phyloP scores from a whole-genome alignment of 2,888 invertebrate genomes.

The Serrognathus titanus region DNA sequence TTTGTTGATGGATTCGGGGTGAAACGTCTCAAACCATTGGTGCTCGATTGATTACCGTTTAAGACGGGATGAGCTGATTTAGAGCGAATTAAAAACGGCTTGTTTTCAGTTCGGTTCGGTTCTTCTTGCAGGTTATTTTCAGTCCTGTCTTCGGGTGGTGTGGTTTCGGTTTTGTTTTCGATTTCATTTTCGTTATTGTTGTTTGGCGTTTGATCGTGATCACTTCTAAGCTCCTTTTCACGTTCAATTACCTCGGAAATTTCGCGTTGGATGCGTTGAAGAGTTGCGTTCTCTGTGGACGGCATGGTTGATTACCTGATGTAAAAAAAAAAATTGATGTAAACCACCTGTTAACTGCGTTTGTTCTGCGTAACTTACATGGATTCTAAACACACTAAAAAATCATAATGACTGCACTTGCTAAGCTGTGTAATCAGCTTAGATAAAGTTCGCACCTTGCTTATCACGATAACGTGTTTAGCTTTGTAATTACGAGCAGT shows the following conservation, averaged over 20 bases:
- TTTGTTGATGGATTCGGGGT: slow-evolving; percentile 56
- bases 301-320: slow-evolving; percentile 20
- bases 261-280: slow-evolving; percentile 83
- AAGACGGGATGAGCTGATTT: neutral
- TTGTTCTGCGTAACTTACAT: slow-evolving; percentile 2
- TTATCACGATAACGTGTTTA: neutral
- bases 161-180: slow-evolving; percentile 10
- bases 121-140: slow-evolving; percentile 6
- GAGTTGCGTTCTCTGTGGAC: slow-evolving; percentile 58
- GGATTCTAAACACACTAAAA: neutral
- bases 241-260: slow-evolving; percentile 81
- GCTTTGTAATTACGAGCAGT: neutral
- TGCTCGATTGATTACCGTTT: slow-evolving; percentile 1
- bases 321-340: neutral
- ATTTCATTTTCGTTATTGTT: slow-evolving; percentile 14
- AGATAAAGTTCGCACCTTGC: slow-evolving; percentile 5
- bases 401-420: slow-evolving; percentile 18
- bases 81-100: slow-evolving; percentile 14
- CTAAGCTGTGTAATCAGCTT: slow-evolving; percentile 9
- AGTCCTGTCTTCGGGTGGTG: neutral
- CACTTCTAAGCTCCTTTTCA: slow-evolving; percentile 66
- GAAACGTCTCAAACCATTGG: slow-evolving; percentile 58
- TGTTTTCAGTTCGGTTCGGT: slow-evolving; percentile 4
- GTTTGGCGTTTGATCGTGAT: slow-evolving; percentile 10
- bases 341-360: neutral